Evolutionary conservation across 2,797 vertebrate species (phyloP).

Genomic region (Pantherophis vulpinus): DNA sequence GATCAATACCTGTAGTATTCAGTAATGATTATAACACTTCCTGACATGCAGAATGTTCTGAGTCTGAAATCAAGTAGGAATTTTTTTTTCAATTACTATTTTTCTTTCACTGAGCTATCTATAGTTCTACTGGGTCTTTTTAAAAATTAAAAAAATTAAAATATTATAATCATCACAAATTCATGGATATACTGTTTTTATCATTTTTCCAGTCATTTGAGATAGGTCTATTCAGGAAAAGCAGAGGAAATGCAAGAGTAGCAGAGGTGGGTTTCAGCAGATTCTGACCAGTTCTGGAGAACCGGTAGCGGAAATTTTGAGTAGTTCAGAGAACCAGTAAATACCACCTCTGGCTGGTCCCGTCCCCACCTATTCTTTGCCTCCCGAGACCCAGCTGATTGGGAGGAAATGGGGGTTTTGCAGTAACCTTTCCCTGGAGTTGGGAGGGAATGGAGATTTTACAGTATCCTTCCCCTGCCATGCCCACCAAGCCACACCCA

Average conservation of each 20-base stretch:
- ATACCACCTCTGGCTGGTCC: too few relatives aligned
- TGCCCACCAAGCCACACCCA: too few relatives aligned
- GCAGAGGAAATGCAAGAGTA: neutral
- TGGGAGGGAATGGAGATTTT: too few relatives aligned
- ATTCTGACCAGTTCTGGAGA: too few relatives aligned
- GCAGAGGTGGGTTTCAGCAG: too few relatives aligned
- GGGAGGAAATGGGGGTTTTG: too few relatives aligned
- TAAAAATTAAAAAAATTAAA: accelerated
- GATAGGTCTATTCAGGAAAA: neutral
- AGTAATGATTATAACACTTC: neutral
- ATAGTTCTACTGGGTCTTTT: neutral
- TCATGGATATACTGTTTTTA: neutral
- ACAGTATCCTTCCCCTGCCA: too few relatives aligned
- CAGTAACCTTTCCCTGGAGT: too few relatives aligned
- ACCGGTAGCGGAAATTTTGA: too few relatives aligned
- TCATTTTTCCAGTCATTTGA: neutral
- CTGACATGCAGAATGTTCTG: neutral
- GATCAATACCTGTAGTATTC: neutral
- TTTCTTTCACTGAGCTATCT: neutral
- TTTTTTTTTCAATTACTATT: neutral
- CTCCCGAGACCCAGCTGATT: too few relatives aligned
- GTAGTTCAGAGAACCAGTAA: too few relatives aligned
- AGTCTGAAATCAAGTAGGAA: neutral
- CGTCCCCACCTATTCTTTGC: too few relatives aligned
- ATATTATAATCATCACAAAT: neutral